Base-by-base conservation (phyloP, 2,888 invertebrate species). In the Megamerina dolium region DNA sequence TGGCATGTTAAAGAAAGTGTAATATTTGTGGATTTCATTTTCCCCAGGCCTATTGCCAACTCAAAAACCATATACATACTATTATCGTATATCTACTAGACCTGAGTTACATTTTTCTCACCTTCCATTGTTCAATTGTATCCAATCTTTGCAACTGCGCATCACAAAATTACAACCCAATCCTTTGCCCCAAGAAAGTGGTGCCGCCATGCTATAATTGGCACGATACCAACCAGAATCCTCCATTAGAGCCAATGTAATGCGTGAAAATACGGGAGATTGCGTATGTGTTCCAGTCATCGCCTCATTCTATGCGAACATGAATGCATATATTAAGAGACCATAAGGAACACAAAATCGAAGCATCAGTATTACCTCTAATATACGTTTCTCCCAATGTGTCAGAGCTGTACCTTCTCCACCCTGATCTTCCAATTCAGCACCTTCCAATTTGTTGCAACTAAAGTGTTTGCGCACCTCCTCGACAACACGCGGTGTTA, bases 231-330 rank as follows among this genome's bases (percentile, higher is more conserved):
- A 97, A 46, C 97, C 97, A 0, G 95, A 95, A 66, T 97, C 97
- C 67, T 97, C 96, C 91, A 99, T 88, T 51, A 97, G 73, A 0
- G 97, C 97, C 51, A 99, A 76, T 0, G 96, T 95, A 41, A 99
- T 83, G 16, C 94, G 77, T 1, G 95, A 95, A 72, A 96, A 96
- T 1, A 94, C 91, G 0, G 96, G 94, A 73, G 95, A 94, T 70
- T 96, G 96, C 0, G 97, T 97, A 71, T 97, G 97, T 0, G 95
- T 96, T 2, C 96, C 97, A 0, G 97, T 97, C 97, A 99, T 99
- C 0, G 96, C 96, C 74, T 99, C 97, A 71, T 96, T 96, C 90
- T 94, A 64, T 27, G 37, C 38, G 8, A 29, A 14, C 3, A 2
- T 5, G 4, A 19, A 37, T 23, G 12, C 13, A 39, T 16, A 31